Evolutionary conservation across 1,140 invertebrate species (phyloP).

Genomic region (Drosophila burlai): DNA sequence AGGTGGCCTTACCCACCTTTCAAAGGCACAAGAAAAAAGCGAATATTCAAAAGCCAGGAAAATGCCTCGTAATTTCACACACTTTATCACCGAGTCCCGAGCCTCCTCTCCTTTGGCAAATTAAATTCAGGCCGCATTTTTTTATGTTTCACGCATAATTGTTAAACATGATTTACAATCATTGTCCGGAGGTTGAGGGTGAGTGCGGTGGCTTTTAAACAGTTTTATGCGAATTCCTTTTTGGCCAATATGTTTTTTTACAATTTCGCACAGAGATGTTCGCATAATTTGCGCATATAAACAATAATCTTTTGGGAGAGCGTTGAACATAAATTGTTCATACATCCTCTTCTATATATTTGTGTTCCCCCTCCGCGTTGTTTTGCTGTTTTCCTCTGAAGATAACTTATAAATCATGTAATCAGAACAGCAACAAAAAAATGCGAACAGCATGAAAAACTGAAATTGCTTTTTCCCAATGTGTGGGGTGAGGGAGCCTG

Average conservation of each 20-base stretch:
- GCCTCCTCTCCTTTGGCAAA: constrained; percentile 26
- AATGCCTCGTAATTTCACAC: constrained; percentile 13
- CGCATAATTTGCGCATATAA: constrained; percentile 77
- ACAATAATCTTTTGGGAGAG: constrained; percentile 77
- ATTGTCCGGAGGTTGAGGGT: constrained; percentile 8
- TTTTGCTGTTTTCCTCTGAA: constrained; percentile 54
- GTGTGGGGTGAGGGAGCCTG: neutral
- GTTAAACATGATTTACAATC: constrained; percentile 74
- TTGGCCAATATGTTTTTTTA: constrained; percentile 64
- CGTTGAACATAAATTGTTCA: constrained; percentile 70
- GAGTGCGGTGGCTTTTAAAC: constrained; percentile 30
- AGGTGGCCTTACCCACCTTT: constrained; percentile 27
- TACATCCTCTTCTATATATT: constrained; percentile 40
- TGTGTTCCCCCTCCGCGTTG: constrained; percentile 29
- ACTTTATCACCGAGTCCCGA: constrained; percentile 23
- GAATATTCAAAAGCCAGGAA: constrained; percentile 2
- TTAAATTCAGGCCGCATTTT: constrained; percentile 58
- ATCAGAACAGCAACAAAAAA: constrained; percentile 64
- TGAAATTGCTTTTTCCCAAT: constrained; percentile 73
- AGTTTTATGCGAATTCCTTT: constrained; percentile 50
- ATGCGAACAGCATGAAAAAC: constrained; percentile 70
- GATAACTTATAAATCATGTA: constrained; percentile 84
- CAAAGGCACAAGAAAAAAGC: neutral
- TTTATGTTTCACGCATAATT: constrained; percentile 65
- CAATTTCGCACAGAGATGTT: constrained; percentile 17